These are phyloP conservation scores for Globodera rostochiensis DNA, from an alignment of 1,140 invertebrate genomes.

Conservation along the genomic window DNA sequence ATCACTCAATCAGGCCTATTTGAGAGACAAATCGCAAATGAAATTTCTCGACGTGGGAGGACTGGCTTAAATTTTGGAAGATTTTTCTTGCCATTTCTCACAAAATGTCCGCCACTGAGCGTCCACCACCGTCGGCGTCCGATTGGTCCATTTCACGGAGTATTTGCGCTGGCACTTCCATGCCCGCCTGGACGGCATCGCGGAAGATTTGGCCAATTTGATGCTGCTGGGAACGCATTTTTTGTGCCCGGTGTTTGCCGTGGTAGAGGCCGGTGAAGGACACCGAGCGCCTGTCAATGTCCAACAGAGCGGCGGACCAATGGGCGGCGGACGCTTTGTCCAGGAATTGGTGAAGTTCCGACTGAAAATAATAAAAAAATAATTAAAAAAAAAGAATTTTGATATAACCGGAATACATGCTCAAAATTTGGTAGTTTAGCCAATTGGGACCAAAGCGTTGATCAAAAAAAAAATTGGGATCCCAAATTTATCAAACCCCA, in stretches of 20 bases:
- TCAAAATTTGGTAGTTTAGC: too few species aligned
- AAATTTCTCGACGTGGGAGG: neutral
- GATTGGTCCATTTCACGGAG: neutral
- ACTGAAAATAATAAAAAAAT: constrained; percentile 15
- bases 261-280: constrained; percentile 34
- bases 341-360: constrained; percentile 27
- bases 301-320: constrained; percentile 39
- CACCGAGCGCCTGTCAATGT: constrained; percentile 39
- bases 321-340: constrained; percentile 31
- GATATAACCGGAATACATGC: too few species aligned
- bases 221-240: constrained; percentile 25
- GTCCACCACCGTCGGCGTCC: neutral
- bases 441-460: too few species aligned
- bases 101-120: neutral
- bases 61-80: neutral
- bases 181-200: constrained; percentile 22
- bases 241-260: constrained; percentile 28
- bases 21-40: too few species aligned
- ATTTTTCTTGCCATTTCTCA: neutral
- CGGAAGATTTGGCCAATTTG: constrained; percentile 39
- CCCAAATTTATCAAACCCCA: neutral
- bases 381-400: too few species aligned
- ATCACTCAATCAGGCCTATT: too few species aligned
- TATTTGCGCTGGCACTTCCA: constrained; percentile 9
- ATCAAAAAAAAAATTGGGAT: constrained; percentile 12